phyloP scores from a whole-genome alignment of 1,140 invertebrate genomes.

The Sesamia nonagrioides region DNA sequence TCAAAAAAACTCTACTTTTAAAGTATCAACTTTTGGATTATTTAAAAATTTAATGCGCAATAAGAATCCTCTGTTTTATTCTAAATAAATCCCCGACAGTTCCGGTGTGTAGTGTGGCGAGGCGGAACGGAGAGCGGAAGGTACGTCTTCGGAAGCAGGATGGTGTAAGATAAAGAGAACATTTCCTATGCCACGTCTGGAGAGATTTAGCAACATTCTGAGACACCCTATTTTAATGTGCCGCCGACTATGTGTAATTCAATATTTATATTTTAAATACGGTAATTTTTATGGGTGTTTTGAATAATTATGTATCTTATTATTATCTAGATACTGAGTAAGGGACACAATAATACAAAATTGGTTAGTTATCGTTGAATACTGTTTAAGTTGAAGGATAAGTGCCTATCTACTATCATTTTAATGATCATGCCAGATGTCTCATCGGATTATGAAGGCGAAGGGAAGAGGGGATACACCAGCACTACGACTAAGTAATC shows the following conservation, averaged over 20 bases:
- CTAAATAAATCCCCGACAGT: slow-evolving; percentile 76
- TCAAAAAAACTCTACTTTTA: no score
- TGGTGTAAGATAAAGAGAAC: slow-evolving; percentile 86
- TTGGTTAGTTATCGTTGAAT: no score
- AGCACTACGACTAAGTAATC: no score
- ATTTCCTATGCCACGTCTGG: slow-evolving; percentile 83
- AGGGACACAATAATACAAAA: no score
- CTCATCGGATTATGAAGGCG: no score
- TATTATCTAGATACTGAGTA: no score
- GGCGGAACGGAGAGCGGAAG: slow-evolving; percentile 76
- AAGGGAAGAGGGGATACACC: no score
- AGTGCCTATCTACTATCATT: no score
- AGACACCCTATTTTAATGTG: slow-evolving; percentile 73
- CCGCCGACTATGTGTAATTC: slow-evolving; percentile 57
- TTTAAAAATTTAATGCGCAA: slow-evolving; percentile 50
- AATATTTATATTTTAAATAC: slow-evolving; percentile 30
- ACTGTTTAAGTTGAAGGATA: no score
- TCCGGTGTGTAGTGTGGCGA: slow-evolving; percentile 76
- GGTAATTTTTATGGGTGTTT: slow-evolving; percentile 17
- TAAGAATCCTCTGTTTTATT: slow-evolving; percentile 69
- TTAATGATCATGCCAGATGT: no score
- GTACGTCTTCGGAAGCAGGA: slow-evolving; percentile 80
- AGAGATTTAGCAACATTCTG: slow-evolving; percentile 83
- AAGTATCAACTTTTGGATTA: background rate
- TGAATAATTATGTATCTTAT: background rate